phyloP scores from a whole-genome alignment of 2,888 invertebrate species.

The Temnothorax rugatulus region DNA sequence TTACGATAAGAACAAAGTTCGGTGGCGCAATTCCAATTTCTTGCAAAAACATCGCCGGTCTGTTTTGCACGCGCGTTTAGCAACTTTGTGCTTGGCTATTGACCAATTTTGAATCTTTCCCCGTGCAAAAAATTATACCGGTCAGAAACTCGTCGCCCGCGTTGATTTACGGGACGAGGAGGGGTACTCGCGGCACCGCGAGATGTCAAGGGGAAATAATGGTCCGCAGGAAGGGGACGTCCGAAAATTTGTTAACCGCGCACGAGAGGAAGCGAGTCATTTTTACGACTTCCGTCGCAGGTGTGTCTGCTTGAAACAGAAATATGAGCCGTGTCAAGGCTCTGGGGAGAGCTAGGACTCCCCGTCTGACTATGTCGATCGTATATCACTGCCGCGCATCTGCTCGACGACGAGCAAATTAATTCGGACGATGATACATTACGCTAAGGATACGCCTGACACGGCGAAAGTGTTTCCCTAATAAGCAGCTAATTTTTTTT shows the following conservation, averaged over 20 bases:
- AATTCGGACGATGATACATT: slow-evolving; percentile 60
- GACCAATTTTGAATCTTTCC: slow-evolving; percentile 31
- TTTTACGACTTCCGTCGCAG: slow-evolving; percentile 64
- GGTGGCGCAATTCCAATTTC: slow-evolving; percentile 1
- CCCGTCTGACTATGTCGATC: slow-evolving; percentile 52
- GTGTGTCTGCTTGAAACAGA: slow-evolving; percentile 59
- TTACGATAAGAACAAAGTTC: slow-evolving; percentile 20
- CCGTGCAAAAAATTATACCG: slow-evolving; percentile 20
- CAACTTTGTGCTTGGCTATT: slow-evolving; percentile 34
- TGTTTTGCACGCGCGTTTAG: not conserved
- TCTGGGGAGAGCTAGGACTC: slow-evolving; percentile 3
- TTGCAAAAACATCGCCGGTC: slow-evolving; percentile 6
- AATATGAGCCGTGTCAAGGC: slow-evolving; percentile 57
- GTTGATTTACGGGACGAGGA: slow-evolving; percentile 60
- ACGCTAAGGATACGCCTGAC: slow-evolving; percentile 44
- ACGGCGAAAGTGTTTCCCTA: slow-evolving; percentile 62
- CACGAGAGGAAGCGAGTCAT: slow-evolving; percentile 58
- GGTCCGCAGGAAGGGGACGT: slow-evolving; percentile 54
- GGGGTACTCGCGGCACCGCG: not conserved
- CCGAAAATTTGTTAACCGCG: slow-evolving; percentile 72
- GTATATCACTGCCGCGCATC: slow-evolving; percentile 35
- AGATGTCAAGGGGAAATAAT: slow-evolving; percentile 69
- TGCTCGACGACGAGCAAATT: slow-evolving; percentile 53
- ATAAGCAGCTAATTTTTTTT: slow-evolving; percentile 18
- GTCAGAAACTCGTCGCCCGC: slow-evolving; percentile 15